Percentiles rank a stretch among this genome's conserved stretches.
Conservation (phyloP, 2,113 vertebrate genomes). For the Cinclus cinclus region DNA sequence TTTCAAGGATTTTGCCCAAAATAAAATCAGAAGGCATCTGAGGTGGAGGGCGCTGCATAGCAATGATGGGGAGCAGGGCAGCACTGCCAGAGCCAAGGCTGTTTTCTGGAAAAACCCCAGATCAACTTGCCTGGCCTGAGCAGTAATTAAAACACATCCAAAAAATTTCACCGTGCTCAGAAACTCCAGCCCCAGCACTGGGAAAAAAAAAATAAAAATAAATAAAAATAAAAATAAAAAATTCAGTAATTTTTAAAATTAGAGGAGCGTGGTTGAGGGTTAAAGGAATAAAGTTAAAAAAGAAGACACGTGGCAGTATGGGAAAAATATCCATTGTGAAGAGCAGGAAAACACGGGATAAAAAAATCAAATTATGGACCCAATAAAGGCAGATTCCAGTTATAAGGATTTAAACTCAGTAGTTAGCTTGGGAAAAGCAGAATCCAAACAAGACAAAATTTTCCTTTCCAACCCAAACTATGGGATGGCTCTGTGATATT, state of each 20-base stretch:
- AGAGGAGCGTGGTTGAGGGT: neutral
- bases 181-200: neutral
- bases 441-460: neutral
- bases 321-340: neutral
- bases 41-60: neutral
- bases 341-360: neutral
- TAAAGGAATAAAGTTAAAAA: neutral
- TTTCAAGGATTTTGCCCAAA: neutral
- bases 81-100: neutral
- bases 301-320: neutral
- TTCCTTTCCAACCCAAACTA: neutral
- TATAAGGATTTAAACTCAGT: neutral
- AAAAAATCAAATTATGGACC: neutral
- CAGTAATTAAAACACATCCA: neutral
- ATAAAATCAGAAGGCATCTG: neutral
- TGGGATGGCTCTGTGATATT: fast-evolving
- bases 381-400: neutral
- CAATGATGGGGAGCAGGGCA: neutral
- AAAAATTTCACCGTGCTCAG: neutral
- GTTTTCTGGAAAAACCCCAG: neutral
- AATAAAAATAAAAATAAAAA: too few species aligned
- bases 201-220: neutral
- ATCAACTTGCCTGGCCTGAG: neutral
- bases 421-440: neutral
- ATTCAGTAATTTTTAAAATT: neutral